Percentiles rank a stretch among this genome's conserved stretches.
These are phyloP conservation scores for Paradisaea rubra DNA, from an alignment of 2,113 vertebrate species.

Conservation along the genomic window DNA sequence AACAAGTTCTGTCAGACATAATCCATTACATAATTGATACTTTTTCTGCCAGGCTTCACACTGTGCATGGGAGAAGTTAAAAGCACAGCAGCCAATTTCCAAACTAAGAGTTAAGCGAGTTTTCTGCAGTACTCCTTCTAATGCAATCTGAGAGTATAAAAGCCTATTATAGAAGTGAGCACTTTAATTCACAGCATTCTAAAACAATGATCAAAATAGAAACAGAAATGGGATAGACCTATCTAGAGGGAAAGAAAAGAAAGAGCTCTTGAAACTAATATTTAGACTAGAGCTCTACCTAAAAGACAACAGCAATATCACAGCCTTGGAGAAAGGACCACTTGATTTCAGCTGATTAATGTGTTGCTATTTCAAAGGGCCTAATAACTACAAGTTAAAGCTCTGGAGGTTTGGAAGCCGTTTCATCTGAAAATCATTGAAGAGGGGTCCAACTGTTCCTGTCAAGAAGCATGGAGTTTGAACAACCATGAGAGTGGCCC, in stretches of 20 bases:
- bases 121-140: not conserved
- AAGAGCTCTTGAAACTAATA: conserved; percentile 1
- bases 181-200: not conserved
- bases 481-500: conserved; percentile 39
- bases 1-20: not conserved
- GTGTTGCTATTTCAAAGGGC: conserved; percentile 48
- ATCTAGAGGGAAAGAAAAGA: not conserved
- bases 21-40: not conserved
- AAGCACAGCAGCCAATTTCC: not conserved
- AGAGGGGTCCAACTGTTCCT: conserved; percentile 51
- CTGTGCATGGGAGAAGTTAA: not conserved
- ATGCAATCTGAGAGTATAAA: not conserved
- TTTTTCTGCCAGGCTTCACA: not conserved
- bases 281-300: not conserved
- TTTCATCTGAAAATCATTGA: conserved; percentile 58
- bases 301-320: conserved; percentile 15
- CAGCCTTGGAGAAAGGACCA: conserved; percentile 4
- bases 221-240: not conserved
- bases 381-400: conserved; percentile 50
- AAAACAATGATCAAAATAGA: conserved; percentile 21
- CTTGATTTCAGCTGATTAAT: conserved; percentile 60
- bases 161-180: not conserved
- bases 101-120: not conserved
- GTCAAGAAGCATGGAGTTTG: conserved; percentile 62
- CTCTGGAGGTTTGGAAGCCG: conserved; percentile 16